These are phyloP conservation scores for Zaprionus lineosus DNA, from an alignment of 2,888 invertebrate species.

Conservation along the genomic window DNA sequence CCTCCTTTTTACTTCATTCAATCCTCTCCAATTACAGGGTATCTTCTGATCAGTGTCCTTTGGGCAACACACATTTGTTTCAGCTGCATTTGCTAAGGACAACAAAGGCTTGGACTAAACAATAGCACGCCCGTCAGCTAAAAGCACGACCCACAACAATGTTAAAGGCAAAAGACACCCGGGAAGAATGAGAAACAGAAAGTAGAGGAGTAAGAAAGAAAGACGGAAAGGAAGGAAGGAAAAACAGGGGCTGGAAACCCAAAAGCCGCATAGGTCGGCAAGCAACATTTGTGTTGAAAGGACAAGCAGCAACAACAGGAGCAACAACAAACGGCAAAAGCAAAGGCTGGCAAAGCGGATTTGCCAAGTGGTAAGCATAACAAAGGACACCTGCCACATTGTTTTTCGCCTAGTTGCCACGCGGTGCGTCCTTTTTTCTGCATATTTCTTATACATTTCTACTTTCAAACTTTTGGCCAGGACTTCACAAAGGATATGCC, in stretches of 20 bases:
- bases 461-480: slow-evolving; percentile 58
- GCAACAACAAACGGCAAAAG: slow-evolving; percentile 8
- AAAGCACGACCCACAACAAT: slow-evolving; percentile 37
- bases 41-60: too few relatives aligned
- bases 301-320: slow-evolving; percentile 8
- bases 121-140: slow-evolving; percentile 40
- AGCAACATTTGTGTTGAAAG: slow-evolving; percentile 54
- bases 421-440: slow-evolving; percentile 54
- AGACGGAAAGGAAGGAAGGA: background rate
- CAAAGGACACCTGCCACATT: slow-evolving; percentile 77
- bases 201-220: too few relatives aligned
- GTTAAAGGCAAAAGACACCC: slow-evolving; percentile 53
- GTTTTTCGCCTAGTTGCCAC: slow-evolving; percentile 39
- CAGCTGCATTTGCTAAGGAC: slow-evolving; percentile 49
- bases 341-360: slow-evolving; percentile 65
- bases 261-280: slow-evolving; percentile 46
- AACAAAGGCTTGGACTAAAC: slow-evolving; percentile 63
- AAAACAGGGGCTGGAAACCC: slow-evolving; percentile 25
- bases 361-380: slow-evolving; percentile 76
- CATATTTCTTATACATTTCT: slow-evolving; percentile 73
- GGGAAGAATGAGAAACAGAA: too few relatives aligned
- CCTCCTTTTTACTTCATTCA: too few relatives aligned
- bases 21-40: background rate
- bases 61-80: slow-evolving; percentile 4
- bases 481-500: slow-evolving; percentile 43